Evolutionary conservation across 2,888 invertebrate species (phyloP).

Genomic region (Anagyrus pseudococci): DNA sequence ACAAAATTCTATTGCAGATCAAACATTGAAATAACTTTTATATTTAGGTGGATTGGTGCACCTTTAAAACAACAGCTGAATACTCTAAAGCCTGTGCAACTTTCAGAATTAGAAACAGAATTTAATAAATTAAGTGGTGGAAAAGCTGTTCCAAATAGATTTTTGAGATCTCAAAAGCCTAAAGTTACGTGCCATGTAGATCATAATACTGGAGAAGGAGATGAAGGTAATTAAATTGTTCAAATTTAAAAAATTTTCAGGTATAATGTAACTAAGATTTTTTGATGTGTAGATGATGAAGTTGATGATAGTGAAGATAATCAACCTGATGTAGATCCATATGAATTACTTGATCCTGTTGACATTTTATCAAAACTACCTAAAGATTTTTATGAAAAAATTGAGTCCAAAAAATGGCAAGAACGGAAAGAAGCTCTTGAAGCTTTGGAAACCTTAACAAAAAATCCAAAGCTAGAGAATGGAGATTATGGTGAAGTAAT

Average conservation of each 20-base stretch:
- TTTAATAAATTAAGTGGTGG: constrained; percentile 77
- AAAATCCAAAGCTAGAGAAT: constrained; percentile 84
- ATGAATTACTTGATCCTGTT: constrained; percentile 89
- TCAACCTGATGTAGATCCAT: constrained; percentile 79
- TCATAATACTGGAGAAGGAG: constrained; percentile 64
- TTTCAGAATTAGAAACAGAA: constrained; percentile 87
- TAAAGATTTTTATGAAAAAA: constrained; percentile 93
- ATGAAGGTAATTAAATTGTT: constrained; percentile 58
- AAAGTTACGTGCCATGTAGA: constrained; percentile 67
- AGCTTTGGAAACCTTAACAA: constrained; percentile 76
- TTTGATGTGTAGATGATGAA: constrained; percentile 61
- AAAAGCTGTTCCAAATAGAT: constrained; percentile 75
- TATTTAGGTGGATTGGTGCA: constrained; percentile 78
- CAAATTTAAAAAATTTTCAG: constrained; percentile 3
- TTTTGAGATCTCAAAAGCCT: constrained; percentile 83
- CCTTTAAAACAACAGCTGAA: constrained; percentile 86
- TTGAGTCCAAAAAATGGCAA: constrained; percentile 97
- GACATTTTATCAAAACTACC: constrained; percentile 93
- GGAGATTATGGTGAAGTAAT: constrained; percentile 94
- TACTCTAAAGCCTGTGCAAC: constrained; percentile 86
- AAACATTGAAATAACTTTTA: constrained; percentile 3
- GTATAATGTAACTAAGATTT: constrained; percentile 6
- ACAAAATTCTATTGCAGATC: no score
- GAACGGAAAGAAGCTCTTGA: constrained; percentile 94
- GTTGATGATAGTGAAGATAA: constrained; percentile 69